phyloP scores from a whole-genome alignment of 2,797 vertebrate species.

The Lerista edwardsae region DNA sequence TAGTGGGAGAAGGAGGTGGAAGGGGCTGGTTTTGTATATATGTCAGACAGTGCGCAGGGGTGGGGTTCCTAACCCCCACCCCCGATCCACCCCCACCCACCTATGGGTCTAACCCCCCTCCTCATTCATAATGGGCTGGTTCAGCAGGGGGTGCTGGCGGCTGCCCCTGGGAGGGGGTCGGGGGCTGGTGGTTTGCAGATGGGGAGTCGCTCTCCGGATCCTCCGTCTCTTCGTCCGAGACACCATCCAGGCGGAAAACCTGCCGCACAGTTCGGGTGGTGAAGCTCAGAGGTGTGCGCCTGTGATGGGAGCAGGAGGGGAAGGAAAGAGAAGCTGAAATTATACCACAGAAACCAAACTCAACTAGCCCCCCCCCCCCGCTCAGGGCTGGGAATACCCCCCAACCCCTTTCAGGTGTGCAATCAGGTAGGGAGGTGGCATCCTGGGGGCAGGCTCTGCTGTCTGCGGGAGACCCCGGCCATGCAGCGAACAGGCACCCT shows the following conservation, averaged over 20 bases:
- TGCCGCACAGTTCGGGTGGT: constrained; percentile 85
- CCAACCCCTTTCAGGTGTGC: too few relatives aligned
- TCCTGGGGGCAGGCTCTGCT: too few relatives aligned
- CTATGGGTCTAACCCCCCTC: not conserved
- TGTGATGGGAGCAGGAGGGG: not conserved
- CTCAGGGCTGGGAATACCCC: too few relatives aligned
- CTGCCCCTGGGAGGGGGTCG: constrained; percentile 36
- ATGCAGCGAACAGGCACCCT: too few relatives aligned
- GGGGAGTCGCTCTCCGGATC: constrained; percentile 40
- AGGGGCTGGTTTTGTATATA: not conserved
- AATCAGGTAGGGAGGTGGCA: too few relatives aligned
- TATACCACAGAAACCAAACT: too few relatives aligned
- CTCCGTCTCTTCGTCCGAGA: constrained; percentile 85
- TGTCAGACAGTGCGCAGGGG: constrained; percentile 5
- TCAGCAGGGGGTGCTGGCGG: constrained; percentile 14
- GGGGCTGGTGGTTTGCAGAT: constrained; percentile 15
- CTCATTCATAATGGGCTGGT: constrained; percentile 34
- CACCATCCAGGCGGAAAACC: constrained; percentile 88
- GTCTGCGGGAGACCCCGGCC: too few relatives aligned
- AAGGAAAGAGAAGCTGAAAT: not conserved
- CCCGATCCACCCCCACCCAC: not conserved
- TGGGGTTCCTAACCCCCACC: constrained; percentile 4
- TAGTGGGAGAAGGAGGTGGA: not conserved
- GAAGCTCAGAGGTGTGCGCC: constrained; percentile 74
- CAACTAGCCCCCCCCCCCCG: too few relatives aligned